Conservation (phyloP, 2,113 vertebrate species). For the Antigone vipio region DNA sequence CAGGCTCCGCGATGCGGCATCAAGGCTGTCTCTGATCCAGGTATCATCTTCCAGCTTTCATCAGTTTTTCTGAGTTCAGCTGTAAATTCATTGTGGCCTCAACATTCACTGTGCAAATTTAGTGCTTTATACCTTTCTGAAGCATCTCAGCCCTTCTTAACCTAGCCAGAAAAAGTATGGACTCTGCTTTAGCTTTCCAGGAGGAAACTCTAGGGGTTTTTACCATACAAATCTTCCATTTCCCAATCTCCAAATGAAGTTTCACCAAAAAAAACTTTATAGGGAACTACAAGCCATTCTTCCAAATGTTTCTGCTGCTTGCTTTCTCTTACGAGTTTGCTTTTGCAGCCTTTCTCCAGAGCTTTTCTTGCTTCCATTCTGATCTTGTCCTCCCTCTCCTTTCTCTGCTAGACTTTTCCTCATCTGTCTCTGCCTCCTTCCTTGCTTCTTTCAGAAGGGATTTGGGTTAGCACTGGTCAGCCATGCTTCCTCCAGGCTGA, state of each 20-base stretch:
- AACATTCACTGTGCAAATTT: not conserved
- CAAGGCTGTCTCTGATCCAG: not conserved
- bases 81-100: not conserved
- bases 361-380: not conserved
- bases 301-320: not conserved
- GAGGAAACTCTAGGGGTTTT: not conserved
- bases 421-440: not conserved
- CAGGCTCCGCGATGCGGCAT: rapidly evolving
- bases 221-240: not conserved
- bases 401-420: not conserved
- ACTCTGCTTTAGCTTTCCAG: not conserved
- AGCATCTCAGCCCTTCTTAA: not conserved
- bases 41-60: not conserved
- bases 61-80: not conserved
- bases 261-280: not conserved
- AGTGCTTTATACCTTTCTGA: not conserved
- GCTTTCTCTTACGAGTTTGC: not conserved
- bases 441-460: not conserved
- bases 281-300: not conserved
- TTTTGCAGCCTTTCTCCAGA: not conserved
- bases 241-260: not conserved
- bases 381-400: not conserved
- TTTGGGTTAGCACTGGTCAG: conserved; percentile 9
- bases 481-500: conserved; percentile 11
- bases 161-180: not conserved